phyloP scores from a whole-genome alignment of 2,113 vertebrate species.

The Laticauda colubrina region DNA sequence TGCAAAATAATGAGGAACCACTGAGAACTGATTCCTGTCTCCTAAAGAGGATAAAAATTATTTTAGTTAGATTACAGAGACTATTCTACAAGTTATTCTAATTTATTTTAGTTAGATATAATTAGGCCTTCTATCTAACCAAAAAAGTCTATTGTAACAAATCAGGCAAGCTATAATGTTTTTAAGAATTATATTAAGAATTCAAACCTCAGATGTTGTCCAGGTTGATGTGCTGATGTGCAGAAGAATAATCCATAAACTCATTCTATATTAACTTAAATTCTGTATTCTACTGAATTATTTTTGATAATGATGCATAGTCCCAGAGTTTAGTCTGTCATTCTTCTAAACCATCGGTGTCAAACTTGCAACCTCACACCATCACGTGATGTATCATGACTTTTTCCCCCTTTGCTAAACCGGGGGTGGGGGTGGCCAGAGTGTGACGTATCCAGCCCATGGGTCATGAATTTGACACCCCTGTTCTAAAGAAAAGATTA shows the following conservation, averaged over 20 bases:
- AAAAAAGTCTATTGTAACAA: background rate
- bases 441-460: no score
- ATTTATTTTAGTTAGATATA: background rate
- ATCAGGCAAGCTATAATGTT: background rate
- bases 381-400: no score
- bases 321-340: background rate
- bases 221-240: background rate
- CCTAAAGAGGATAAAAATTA: background rate
- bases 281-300: background rate
- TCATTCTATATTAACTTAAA: background rate
- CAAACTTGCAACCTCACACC: no score
- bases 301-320: background rate
- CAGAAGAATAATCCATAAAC: background rate
- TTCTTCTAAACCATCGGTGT: background rate
- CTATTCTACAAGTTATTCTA: background rate
- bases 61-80: background rate
- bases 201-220: background rate
- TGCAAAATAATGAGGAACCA: background rate
- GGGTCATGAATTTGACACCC: no score
- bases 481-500: background rate
- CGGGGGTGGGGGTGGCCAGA: no score
- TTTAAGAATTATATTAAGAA: background rate
- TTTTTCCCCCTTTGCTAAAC: no score
- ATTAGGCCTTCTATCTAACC: background rate
- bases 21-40: background rate